Percentiles rank a stretch among this genome's conserved stretches.
phyloP scores from a whole-genome alignment of 2,113 vertebrate genomes.

The Laticauda laticaudata region DNA sequence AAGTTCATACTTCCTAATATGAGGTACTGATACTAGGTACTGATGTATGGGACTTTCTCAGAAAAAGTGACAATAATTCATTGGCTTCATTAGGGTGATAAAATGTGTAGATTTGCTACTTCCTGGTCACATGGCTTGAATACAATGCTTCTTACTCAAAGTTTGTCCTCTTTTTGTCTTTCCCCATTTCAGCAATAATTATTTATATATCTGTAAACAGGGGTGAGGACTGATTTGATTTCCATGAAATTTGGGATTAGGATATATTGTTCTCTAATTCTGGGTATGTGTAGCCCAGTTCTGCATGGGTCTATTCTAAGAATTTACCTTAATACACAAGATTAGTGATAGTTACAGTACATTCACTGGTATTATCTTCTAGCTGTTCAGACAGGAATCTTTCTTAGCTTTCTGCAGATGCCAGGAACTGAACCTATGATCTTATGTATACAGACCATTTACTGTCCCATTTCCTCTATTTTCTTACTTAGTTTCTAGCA shows the following conservation, averaged over 20 bases:
- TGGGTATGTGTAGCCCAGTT: background rate
- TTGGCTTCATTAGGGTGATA: background rate
- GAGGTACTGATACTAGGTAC: background rate
- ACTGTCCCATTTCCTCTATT: background rate
- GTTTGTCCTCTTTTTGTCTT: background rate
- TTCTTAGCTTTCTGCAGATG: background rate
- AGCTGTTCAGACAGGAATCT: background rate
- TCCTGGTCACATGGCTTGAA: background rate
- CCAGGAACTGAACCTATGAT: background rate
- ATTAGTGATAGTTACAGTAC: background rate
- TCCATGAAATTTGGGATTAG: background rate
- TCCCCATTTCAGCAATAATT: background rate
- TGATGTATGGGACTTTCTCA: background rate
- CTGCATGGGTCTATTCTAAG: background rate
- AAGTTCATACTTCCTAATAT: background rate
- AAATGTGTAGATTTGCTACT: background rate
- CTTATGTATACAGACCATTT: background rate
- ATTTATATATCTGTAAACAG: background rate
- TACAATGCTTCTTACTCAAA: background rate
- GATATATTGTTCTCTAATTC: background rate
- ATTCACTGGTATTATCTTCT: background rate
- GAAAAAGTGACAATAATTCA: background rate
- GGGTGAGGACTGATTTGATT: background rate
- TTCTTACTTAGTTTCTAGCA: background rate
- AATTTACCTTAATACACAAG: background rate